phyloP scores from a whole-genome alignment of 2,888 invertebrate genomes.

The Nebria salina region DNA sequence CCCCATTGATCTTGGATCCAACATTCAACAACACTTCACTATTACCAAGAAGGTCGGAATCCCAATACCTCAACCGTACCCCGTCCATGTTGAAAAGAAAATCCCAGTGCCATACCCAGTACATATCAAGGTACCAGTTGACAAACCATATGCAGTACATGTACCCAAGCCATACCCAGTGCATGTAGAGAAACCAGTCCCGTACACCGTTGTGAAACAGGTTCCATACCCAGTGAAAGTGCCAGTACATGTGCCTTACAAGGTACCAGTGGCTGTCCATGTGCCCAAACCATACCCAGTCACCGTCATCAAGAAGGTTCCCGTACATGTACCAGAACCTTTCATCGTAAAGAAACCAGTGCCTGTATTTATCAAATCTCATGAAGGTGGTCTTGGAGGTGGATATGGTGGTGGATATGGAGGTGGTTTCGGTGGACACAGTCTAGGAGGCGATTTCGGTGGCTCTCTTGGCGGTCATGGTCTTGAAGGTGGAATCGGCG shows the following conservation, averaged over 20 bases:
- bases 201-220: slow-evolving; percentile 66
- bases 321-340: slow-evolving; percentile 65
- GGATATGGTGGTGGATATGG: slow-evolving; percentile 48
- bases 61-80: slow-evolving; percentile 65
- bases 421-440: slow-evolving; percentile 49
- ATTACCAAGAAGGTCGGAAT: slow-evolving; percentile 64
- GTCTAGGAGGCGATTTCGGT: slow-evolving; percentile 47
- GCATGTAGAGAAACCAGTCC: slow-evolving; percentile 65
- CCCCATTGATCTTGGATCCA: slow-evolving; percentile 53
- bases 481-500: slow-evolving; percentile 10
- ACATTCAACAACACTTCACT: slow-evolving; percentile 58
- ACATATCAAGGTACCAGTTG: slow-evolving; percentile 63
- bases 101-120: slow-evolving; percentile 63
- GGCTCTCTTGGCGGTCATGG: slow-evolving; percentile 43
- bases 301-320: slow-evolving; percentile 63
- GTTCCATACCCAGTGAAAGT: slow-evolving; percentile 63
- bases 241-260: slow-evolving; percentile 59
- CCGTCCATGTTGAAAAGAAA: slow-evolving; percentile 65
- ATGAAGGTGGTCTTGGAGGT: slow-evolving; percentile 48
- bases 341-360: slow-evolving; percentile 67
- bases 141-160: slow-evolving; percentile 62
- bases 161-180: slow-evolving; percentile 65
- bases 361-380: slow-evolving; percentile 57
- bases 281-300: slow-evolving; percentile 61
- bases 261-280: slow-evolving; percentile 57